Evolutionary conservation across 2,797 vertebrate species (phyloP), one percentile per base, ranked within the genome.

Genomic region (Scarus forsteni): DNA sequence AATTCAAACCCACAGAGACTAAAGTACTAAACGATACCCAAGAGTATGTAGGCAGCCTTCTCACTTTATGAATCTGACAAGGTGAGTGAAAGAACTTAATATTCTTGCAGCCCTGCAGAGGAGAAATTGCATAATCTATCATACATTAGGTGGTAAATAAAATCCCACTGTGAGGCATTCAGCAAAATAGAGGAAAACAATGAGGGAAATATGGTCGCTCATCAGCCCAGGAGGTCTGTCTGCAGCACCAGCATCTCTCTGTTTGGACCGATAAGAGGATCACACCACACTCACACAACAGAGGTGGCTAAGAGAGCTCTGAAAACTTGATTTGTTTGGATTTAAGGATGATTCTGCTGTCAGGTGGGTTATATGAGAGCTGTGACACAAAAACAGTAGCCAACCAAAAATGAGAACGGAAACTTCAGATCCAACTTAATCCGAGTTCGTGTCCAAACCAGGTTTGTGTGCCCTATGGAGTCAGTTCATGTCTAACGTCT

Each of bases 41-140:
- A 50, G 56, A 14, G 60, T 1, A 53, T 56, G 64, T n/a, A 60
- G 57, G 40, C 60, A 65, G 68, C 48, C 65, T 51, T 13, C 52
- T 48, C 49, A 13, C 42, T 58, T 62, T 27, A 48, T 15, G 10
- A 58, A 73, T 49, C 53, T 72, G 16, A 80, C 68, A 64, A 76
- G 55, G 49, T 65, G 68, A 59, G 54, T 36, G 67, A 68, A 64
- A 77, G 52, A 59, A 66, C 50, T 79, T 79, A 73, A 81, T 80
- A 82, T 75, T 83, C 70, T 27, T 8, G 3, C 62, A 55, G 77
- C 74, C 54, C 36, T 64, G 54, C 75, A 62, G 73, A 63, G 53
- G 18, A 76, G 46, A 52, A 45, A 72, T 65, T 60, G 62, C 18
- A 49, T 75, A 70, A 84, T 74, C 70, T 74, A 54, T 84, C 78